Base-by-base conservation (phyloP, 1,140 invertebrate genomes). In the Eriosoma lanigerum region DNA sequence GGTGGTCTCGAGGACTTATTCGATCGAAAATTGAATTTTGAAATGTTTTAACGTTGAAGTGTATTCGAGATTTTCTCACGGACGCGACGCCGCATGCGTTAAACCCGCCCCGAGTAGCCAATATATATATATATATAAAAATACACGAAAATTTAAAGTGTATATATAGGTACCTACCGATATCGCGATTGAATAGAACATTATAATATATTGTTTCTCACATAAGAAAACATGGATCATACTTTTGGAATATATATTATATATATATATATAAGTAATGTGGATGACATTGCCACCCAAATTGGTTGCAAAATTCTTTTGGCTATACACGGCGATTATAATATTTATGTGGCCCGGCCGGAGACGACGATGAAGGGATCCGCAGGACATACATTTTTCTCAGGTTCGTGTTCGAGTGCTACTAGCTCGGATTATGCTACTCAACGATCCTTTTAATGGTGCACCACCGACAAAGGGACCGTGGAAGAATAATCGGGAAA, bases 231-330 rank as follows among this genome's bases (percentile, higher is more conserved):
- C 48, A 68, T 26, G n/a, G 46, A 68, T 48, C 6, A 17, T 48
- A 68, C 15, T 68, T 38, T 38, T 26, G 21, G 44, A 68, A 68
- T 48, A 56, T n/a, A n/a, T n/a, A n/a, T n/a, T n/a, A n/a, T n/a
- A n/a, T n/a, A n/a, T n/a, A n/a, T n/a, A n/a, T n/a, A n/a, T n/a
- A n/a, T 54, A 76, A 54, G 73, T 76, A 52, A 76, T 44, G 52
- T 58, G 24, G 13, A 60, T 15, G n/a, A 21, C n/a, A 32, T 24
- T 21, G 72, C 72, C 73, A 76, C 73, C 73, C 73, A 58, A n/a
- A 76, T 76, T 76, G 73, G 73, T 8, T 8, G 32, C 73, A 17
- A 76, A 76, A 56, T 76, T 58, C 54, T 76, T 76, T 58, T 21
- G 17, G 44, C 38, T 26, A 68, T 21, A 26, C 66, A 68, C 44